Base-by-base conservation (phyloP, 2,113 vertebrate genomes). In the Asarcornis scutulata region DNA sequence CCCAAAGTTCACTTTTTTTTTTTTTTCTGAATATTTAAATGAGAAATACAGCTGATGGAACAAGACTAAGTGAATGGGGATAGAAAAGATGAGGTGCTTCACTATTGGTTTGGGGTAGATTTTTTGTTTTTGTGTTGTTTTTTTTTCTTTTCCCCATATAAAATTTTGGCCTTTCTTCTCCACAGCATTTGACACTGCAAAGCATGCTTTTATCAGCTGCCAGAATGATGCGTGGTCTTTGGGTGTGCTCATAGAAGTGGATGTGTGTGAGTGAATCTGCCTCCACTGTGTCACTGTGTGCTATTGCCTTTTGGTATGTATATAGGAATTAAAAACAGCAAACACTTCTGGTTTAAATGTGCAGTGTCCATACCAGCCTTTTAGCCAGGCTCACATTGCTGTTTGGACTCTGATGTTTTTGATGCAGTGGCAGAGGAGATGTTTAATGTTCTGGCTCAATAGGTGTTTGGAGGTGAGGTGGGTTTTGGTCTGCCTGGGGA, bases 191-290 rank as follows among this genome's bases (percentile, higher is more conserved):
- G 44, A 34, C 2, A 2, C 10, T 68, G 48, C 34, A 86, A 55
- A 50, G 31, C 11, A n/a, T 69, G 12, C 10, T 81, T 86, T 89
- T 44, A 8, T 9, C 38, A 42, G 1, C 17, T 69, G 11, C 68
- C 32, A 81, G 34, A 62, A 60, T 50, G 76, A 3, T 3, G 52
- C 17, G 32, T 38, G 87, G 26, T 38, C 40, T 34, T 36, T 31
- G 42, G 18, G 4, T 72, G 58, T 67, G 58, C 38, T 63, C 62
- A 40, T 8, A 53, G 34, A 50, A 29, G 8, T 20, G 12, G 52
- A 9, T 68, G 16, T 25, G 7, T 0, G 0, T n/a, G 22, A 68
- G 42, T 32, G 14, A 29, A 66, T 32, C 21, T 55, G 20, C 16
- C 17, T 9, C 21, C 1, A 1, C 9, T n/a, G 15, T 77, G 58